Evolutionary conservation across 2,113 vertebrate genomes (phyloP), one percentile per base, ranked within the genome.

Genomic region (Esox niger): DNA sequence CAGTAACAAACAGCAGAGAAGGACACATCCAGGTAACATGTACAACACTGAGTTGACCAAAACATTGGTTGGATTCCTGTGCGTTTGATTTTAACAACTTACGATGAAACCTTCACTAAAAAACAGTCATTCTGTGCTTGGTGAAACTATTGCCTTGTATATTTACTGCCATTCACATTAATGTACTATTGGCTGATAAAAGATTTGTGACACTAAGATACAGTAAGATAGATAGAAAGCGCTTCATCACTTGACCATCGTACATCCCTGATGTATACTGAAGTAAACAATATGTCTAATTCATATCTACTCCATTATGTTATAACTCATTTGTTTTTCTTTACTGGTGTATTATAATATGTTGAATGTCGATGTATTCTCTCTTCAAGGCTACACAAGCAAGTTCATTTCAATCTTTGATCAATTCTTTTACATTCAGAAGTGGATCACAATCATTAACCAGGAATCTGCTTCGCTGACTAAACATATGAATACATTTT

Each of bases 151-250:
- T 26, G 43, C 20, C 33, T 27, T 8, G 31, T 25, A 38, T 15
- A n/a, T n/a, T n/a, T n/a, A 43, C 13, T 43, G 17, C 38, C 11
- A 7, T 66, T 33, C 47, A 47, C 35, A 46, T 31, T 31, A 67
- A 20, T 10, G n/a, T 65, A 63, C 23, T 54, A 33, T 25, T 43
- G 62, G 71, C 64, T 73, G 71, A 56, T 72, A 63, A 72, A 54
- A 33, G 23, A 11, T 32, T 60, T 32, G 20, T 60, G 56, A 32
- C 10, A 2, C 38, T 49, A 27, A 21, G 20, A 52, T 52, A 43
- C 38, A 43, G 38, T 17, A 11, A 38, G 47, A 52, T 52, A 52
- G n/a, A 52, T 52, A 23, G 47, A 15, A 52, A 52, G 47, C 38
- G 13, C 3, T 43, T 52, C 0, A 21, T 52, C 21, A 21, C 8